These are phyloP conservation scores for Gopherus evgoodei DNA, from an alignment of 2,113 vertebrate species.

Conservation along the genomic window DNA sequence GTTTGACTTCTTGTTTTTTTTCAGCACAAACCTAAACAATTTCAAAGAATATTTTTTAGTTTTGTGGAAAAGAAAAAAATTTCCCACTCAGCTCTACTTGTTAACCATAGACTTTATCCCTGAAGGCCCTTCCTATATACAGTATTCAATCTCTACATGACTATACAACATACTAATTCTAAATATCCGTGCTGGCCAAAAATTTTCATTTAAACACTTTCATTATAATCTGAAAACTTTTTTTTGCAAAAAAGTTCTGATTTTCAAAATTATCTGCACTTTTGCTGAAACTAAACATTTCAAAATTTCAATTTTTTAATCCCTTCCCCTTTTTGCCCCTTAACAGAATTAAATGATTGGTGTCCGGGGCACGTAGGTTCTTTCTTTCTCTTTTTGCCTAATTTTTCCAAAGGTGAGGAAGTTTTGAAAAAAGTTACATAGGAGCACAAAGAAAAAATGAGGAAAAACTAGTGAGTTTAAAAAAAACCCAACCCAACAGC, in stretches of 20 bases:
- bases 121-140: background rate
- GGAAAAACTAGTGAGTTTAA: too few relatives aligned
- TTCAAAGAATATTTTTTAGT: background rate
- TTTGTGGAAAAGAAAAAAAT: background rate
- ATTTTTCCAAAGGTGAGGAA: too few relatives aligned
- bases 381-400: too few relatives aligned
- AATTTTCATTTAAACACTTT: background rate
- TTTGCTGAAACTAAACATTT: background rate
- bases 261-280: background rate
- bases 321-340: too few relatives aligned
- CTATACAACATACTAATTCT: background rate
- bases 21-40: background rate
- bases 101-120: background rate
- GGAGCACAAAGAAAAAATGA: too few relatives aligned
- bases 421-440: too few relatives aligned
- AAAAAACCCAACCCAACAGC: too few relatives aligned
- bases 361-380: too few relatives aligned
- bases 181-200: background rate
- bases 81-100: background rate
- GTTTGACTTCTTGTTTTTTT: too few relatives aligned
- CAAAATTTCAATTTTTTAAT: background rate
- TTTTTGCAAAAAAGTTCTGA: background rate
- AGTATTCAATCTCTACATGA: background rate
- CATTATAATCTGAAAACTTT: background rate
- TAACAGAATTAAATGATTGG: background rate